Evolutionary conservation across 2,797 vertebrate species (phyloP), one percentile per base, ranked within the genome.

Genomic region (Arctocebus calabarensis): DNA sequence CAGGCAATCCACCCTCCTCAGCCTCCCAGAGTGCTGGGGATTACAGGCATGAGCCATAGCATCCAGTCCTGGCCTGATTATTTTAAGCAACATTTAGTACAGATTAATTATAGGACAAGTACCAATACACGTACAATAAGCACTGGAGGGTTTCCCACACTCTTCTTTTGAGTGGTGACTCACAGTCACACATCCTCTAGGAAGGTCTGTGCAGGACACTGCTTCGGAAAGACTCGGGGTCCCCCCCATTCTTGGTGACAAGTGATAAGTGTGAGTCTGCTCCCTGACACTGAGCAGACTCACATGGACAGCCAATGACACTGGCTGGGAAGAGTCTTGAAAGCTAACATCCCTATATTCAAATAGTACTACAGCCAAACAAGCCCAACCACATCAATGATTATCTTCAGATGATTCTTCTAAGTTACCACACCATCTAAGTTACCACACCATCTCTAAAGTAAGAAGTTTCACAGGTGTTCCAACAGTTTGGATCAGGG

Each of bases 11-110:
- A 52, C 48, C 48, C 13, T 13, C 48, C 48, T 48, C 48, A 48
- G 13, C 48, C 48, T 52, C 48, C 48, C 48, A 52, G 48, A 52
- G 14, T 52, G 48, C 48, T 16, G 48, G 48, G 48, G 48, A 52
- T 52, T 52, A 16, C 14, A 52, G 48, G 48, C 48, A 52, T 52
- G 48, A 52, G 48, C 48, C 14, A 52, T 16, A 4, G 48, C 14
- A 13, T 14, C 70, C 61, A 92, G 34, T n/a, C 27, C 23, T 71
- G 77, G 70, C 77, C 79, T 84, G 86, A 73, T 93, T 92, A 87
- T 82, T 95, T 40, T 73, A 84, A 94, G 66, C 64, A 93, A 34
- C 37, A 68, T 61, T n/a, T 32, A 86, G 48, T 23, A 40, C 32
- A 85, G 74, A 68, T 27, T 66, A 89, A 79, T 27, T 82, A 22